Evolutionary conservation across 2,888 invertebrate species (phyloP), one percentile per base, ranked within the genome.

Genomic region (Drosophila parthenogenetica): DNA sequence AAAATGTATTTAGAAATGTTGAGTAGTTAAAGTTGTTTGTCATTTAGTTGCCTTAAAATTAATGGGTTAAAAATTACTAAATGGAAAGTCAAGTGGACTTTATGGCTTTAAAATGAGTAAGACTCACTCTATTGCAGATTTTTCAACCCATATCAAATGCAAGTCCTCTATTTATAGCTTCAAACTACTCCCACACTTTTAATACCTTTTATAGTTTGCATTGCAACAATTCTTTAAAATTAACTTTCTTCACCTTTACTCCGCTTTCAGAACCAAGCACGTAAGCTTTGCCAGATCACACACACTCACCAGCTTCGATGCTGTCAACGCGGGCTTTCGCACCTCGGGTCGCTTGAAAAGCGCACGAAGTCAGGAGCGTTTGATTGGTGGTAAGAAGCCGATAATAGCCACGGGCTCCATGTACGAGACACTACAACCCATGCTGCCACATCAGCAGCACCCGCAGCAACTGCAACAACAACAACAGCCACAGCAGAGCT

Each of bases 241-340:
- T 25, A 25, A 29, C 29, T 29, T 8, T 8, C 8, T 29, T 8
- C 7, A 25, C 19, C 11, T 42, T n/a, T 14, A 29, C 11, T 14
- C 8, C 16, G 13, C 0, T 1, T 5, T 5, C 5, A 96, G 96
- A 91, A 95, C 96, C 73, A 98, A 98, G 91, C 98, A 98, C 91
- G 98, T 98, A 37, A 97, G 97, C 85, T 98, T 98, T 90, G 97
- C 97, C 49, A 94, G 97, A 63, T 97, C 97, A 4, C 96, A 97
- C 90, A 97, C 97, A 0, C 92, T 97, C 77, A 96, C 97, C 29
- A 97, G 97, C 5, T 97, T 97, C 89, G 97, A 97, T 83, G 95
- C 96, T 90, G 93, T 93, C 43, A 93, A 93, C 55, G 69, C 93
- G 87, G 91, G 92, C 0, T 85, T 92, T 51, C 79, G 93, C 76